These are phyloP conservation scores for Bombus affinis DNA, from an alignment of 1,140 invertebrate genomes.

Conservation along the genomic window DNA sequence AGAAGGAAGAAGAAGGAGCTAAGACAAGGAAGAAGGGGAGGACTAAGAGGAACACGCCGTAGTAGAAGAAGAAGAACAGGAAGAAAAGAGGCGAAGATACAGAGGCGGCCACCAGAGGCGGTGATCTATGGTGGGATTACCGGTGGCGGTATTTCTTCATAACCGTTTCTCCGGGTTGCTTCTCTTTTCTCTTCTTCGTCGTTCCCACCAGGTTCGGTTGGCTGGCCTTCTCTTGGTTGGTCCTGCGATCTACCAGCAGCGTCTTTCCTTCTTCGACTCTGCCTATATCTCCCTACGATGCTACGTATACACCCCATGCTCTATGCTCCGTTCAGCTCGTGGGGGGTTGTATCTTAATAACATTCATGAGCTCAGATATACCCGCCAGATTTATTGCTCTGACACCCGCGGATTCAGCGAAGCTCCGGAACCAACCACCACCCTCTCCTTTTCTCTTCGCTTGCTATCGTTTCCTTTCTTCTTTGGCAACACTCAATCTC, in stretches of 20 bases:
- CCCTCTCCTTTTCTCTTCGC: conserved; percentile 18
- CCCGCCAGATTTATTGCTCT: conserved; percentile 81
- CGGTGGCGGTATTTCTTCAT: conserved; percentile 81
- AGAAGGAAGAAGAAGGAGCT: neutral
- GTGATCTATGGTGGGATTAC: conserved; percentile 81
- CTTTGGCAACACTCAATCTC: neutral
- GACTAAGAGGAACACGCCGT: conserved; percentile 26
- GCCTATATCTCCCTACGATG: conserved; percentile 65
- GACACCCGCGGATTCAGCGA: conserved; percentile 77
- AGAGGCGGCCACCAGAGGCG: conserved; percentile 71
- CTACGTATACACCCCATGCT: conserved; percentile 59
- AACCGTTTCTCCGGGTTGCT: conserved; percentile 73
- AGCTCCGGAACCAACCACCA: conserved; percentile 68
- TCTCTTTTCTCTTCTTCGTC: conserved; percentile 57
- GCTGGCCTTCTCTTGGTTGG: conserved; percentile 36
- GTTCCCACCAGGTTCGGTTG: conserved; percentile 45
- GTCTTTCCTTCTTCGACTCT: conserved; percentile 60
- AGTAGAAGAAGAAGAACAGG: conserved; percentile 42
- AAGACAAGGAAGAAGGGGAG: conserved; percentile 44
- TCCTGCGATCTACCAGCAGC: conserved; percentile 53
- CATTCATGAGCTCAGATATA: conserved; percentile 84
- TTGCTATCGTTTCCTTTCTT: conserved; percentile 24
- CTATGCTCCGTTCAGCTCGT: conserved; percentile 70
- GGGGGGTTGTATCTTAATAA: conserved; percentile 83
- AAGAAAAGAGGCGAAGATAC: conserved; percentile 74